These are phyloP conservation scores for Trimorus sp. DNA, from an alignment of 2,888 invertebrate genomes.

Conservation along the genomic window DNA sequence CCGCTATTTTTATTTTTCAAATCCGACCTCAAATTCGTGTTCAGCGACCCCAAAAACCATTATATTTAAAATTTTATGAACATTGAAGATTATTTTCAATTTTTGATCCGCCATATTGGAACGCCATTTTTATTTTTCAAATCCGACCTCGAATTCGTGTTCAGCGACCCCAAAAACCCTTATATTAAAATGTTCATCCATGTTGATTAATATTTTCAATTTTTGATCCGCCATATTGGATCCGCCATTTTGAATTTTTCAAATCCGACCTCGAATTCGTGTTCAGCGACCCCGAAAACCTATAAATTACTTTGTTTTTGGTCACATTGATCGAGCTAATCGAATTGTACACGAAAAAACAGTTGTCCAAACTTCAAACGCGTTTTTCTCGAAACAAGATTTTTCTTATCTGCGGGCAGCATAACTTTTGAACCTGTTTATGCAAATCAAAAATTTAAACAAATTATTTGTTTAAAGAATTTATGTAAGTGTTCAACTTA, in stretches of 20 bases:
- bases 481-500: too few species aligned
- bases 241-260: conserved; percentile 24
- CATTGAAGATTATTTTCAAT: conserved; percentile 1
- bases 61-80: conserved; percentile 6
- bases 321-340: conserved; percentile 1
- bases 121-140: conserved; percentile 21
- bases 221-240: background rate
- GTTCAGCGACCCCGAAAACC: conserved; percentile 6
- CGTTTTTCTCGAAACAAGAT: conserved; percentile 17
- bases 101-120: conserved; percentile 25
- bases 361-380: conserved; percentile 15
- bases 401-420: conserved; percentile 12
- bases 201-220: too few species aligned
- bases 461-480: too few species aligned
- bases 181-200: background rate
- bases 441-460: too few species aligned
- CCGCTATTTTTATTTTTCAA: conserved; percentile 43
- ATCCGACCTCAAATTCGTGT: conserved; percentile 8
- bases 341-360: background rate
- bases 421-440: too few species aligned
- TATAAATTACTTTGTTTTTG: background rate
- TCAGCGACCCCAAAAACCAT: conserved; percentile 27
- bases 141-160: conserved; percentile 14
- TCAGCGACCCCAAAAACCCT: conserved; percentile 10
- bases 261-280: conserved; percentile 8